phyloP scores from a whole-genome alignment of 2,888 invertebrate genomes.

The Sarcophaga rosellei region DNA sequence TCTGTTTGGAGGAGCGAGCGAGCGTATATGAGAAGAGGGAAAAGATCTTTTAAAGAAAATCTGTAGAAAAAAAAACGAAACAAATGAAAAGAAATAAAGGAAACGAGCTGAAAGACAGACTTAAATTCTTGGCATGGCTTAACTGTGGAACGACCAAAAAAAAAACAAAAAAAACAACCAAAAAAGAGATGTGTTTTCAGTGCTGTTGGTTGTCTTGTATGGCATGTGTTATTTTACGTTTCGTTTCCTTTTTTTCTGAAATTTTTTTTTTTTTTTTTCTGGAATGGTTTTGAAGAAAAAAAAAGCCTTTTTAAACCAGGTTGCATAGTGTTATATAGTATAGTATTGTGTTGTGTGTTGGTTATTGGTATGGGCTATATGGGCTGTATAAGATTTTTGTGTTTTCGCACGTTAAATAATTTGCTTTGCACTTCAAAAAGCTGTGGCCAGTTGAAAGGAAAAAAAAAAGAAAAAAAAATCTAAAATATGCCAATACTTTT shows the following conservation, averaged over 20 bases:
- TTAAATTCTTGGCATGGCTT: constrained; percentile 63
- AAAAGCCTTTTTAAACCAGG: constrained; percentile 45
- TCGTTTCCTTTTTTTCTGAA: neutral
- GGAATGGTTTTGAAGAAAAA: constrained; percentile 22
- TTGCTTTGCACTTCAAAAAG: constrained; percentile 66
- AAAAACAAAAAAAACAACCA: constrained; percentile 30
- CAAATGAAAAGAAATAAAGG: neutral
- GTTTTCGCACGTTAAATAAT: constrained; percentile 67
- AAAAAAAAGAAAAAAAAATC: constrained; percentile 47
- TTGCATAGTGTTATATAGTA: constrained; percentile 10
- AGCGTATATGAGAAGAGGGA: constrained; percentile 1
- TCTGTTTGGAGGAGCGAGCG: neutral
- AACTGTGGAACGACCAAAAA: neutral
- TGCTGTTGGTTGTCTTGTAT: constrained; percentile 67
- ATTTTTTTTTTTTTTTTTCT: constrained; percentile 4
- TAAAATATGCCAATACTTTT: constrained; percentile 63
- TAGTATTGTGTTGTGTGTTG: constrained; percentile 19
- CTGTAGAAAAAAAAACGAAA: constrained; percentile 2
- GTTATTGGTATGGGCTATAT: constrained; percentile 3
- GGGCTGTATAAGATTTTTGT: constrained; percentile 7
- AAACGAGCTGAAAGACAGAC: constrained; percentile 21
- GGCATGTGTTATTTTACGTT: constrained; percentile 66
- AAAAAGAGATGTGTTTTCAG: constrained; percentile 53
- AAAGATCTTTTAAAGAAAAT: neutral
- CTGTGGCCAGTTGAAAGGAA: neutral